Base-by-base conservation (phyloP, 2,113 vertebrate species). In the Nycticebus coucang region DNA sequence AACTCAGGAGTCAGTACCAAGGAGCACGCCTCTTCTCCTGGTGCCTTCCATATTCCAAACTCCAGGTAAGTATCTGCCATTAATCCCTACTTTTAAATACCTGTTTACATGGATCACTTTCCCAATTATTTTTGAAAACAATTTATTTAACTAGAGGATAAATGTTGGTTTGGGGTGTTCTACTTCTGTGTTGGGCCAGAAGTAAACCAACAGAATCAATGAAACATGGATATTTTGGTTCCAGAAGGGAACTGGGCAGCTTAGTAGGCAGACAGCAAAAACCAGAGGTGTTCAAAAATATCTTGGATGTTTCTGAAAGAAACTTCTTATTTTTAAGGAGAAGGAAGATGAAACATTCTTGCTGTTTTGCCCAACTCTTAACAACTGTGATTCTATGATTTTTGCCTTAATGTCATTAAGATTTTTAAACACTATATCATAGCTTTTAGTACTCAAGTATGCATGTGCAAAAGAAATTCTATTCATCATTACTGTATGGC, bases 81-180 rank as follows among this genome's bases (percentile, higher is more conserved):
- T 64, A 87, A 64, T 45, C 28, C 7, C 19, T 10, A 45, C 1
- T 45, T 45, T 92, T n/a, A 11, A 81, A 59, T 71, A 12, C 55
- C 11, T 21, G 10, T 92, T 87, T 86, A 78, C 12, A 5, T 30
- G 18, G 78, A 81, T 5, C 11, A 82, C 26, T 64, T 45, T 50
- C 19, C 22, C 71, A 66, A 50, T 89, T 87, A 55, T 81, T 75
- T 86, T 72, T 88, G 60, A 13, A 50, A 97, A 68, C 28, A 88
- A 45, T 33, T 83, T 7, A 45, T 84, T 13, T 60, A 79, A 81
- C 24, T 66, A 81, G 17, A 15, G n/a, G 62, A n/a, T 68, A 77
- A 66, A 10, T 77, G 28, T 59, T 79, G 50, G 11, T 57, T 80
- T 80, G 45, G 68, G 60, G n/a, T 26, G 2, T 86, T 30, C 26